Evolutionary conservation across 2,888 invertebrate genomes (phyloP), one percentile per base, ranked within the genome.

Genomic region (Periphyllus acericola): DNA sequence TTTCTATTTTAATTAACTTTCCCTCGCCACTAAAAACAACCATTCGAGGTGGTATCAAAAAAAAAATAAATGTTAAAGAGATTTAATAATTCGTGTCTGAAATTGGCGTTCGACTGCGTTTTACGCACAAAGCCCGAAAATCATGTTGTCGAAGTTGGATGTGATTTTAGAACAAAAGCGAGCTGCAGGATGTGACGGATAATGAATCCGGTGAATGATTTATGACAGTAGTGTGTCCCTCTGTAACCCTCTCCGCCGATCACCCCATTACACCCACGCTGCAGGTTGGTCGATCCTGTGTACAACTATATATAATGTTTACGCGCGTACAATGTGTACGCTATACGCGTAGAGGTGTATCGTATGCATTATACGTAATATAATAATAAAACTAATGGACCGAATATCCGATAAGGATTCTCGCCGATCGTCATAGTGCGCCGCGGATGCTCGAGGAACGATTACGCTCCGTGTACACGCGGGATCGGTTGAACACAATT

Each of bases 331-430:
- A 46, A 8, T 60, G 11, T 46, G 46, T 14, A 14, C 14, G 14
- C n/a, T 46, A 3, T 46, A 14, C 14, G 60, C 25, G 60, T 21
- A 60, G 21, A 60, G 60, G 21, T 83, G 36, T 60, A 36, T 80
- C 76, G 29, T 25, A 46, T 46, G 19, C 29, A 82, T 71, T 68
- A 71, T 46, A 8, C n/a, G 79, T 55, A 79, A 34, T 79, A 80
- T 86, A 80, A 87, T 81, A 81, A 87, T 81, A 87, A 87, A 87
- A 80, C 80, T 81, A 87, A 87, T 87, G 87, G 80, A 87, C 87
- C 87, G 87, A 87, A 87, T 75, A 87, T 87, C 87, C 87, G 87
- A 87, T 87, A 87, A 81, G 60, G 40, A 81, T 81, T 87, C 80
- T 87, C 87, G 75, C 81, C 87, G 81, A 72, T 87, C 80, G 80